Conservation (phyloP, 2,888 invertebrate species). For the Halictus ligatus region DNA sequence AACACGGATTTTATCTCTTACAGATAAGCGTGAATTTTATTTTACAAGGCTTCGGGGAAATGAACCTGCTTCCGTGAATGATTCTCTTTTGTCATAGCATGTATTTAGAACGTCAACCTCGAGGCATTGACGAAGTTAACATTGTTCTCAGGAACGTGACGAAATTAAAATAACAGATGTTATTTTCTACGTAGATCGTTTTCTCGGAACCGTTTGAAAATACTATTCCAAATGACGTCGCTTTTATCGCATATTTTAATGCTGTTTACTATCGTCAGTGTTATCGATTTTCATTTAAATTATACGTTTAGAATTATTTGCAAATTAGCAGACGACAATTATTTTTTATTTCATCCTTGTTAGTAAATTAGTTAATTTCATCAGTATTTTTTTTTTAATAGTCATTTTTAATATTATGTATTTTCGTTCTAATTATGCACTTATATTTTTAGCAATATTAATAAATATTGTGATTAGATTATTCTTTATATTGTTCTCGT, state of each 20-base stretch:
- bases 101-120: slow-evolving; percentile 38
- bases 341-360: not conserved
- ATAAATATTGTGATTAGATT: not conserved
- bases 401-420: not conserved
- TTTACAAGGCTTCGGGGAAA: slow-evolving; percentile 58
- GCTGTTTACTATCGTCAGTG: not conserved
- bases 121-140: slow-evolving; percentile 5
- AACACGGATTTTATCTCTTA: slow-evolving; percentile 62
- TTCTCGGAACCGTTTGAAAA: not conserved
- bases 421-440: not conserved
- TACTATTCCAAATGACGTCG: not conserved
- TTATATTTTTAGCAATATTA: not conserved
- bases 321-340: not conserved
- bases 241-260: not conserved
- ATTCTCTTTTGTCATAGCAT: slow-evolving; percentile 44
- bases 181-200: not conserved
- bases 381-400: not conserved
- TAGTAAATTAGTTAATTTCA: not conserved
- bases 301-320: not conserved
- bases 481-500: not conserved
- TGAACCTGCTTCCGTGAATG: slow-evolving; percentile 60
- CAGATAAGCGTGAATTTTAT: slow-evolving; percentile 62
- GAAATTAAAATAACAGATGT: slow-evolving; percentile 11
- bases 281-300: not conserved
- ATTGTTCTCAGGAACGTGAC: slow-evolving; percentile 16